Evolutionary conservation across 2,888 invertebrate genomes (phyloP).

Genomic region (Phortica okadai): DNA sequence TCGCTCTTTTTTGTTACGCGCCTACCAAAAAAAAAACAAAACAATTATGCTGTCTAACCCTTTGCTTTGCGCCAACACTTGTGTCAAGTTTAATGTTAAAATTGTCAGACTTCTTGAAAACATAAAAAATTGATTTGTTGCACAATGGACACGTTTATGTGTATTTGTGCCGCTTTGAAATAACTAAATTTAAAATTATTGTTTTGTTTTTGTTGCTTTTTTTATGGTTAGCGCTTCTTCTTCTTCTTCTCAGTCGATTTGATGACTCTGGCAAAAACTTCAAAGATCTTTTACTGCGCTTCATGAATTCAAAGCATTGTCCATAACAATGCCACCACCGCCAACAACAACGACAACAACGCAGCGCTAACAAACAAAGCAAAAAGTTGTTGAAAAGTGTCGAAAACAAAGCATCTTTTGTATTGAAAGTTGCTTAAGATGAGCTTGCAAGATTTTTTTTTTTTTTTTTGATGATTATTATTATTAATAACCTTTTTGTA

Average conservation of each 20-base stretch:
- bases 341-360: not conserved
- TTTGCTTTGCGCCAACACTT: no score
- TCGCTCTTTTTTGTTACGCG: no score
- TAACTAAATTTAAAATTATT: constrained; percentile 34
- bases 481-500: no score
- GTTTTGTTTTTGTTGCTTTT: constrained; percentile 1
- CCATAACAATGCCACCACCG: not conserved
- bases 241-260: constrained; percentile 36
- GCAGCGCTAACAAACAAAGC: no score
- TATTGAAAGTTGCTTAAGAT: not conserved
- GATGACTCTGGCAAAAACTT: constrained; percentile 50
- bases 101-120: no score
- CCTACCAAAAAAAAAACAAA: no score
- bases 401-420: constrained; percentile 11
- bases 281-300: not conserved
- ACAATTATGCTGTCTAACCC: no score
- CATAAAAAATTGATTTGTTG: constrained; percentile 53
- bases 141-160: constrained; percentile 41
- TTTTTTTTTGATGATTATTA: not conserved
- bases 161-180: constrained; percentile 18
- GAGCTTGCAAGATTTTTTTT: not conserved
- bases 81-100: no score
- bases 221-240: not conserved
- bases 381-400: constrained; percentile 9
- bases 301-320: not conserved